Base-by-base conservation (phyloP, 37 sponge, comb jelly and placozoan genomes). In the Aplysina aerophoba region DNA sequence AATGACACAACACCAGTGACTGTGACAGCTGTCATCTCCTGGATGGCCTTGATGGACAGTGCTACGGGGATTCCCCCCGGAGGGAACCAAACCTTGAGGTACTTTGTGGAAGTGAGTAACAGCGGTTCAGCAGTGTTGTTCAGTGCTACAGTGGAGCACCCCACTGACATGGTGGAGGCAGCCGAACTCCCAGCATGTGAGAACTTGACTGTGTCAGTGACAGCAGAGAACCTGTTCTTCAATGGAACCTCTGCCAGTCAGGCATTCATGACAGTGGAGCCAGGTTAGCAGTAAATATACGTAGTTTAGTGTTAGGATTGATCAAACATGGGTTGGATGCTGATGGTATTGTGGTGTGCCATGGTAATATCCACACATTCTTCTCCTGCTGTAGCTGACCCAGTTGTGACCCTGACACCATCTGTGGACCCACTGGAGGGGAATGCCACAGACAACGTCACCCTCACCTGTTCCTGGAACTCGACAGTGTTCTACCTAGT, bases 331-430 rank as follows among this genome's bases (percentile, higher is more conserved):
- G n/a, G n/a, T n/a, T n/a, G n/a, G n/a, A n/a, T n/a, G n/a, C n/a
- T n/a, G n/a, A n/a, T n/a, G n/a, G n/a, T n/a, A n/a, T n/a, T n/a
- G n/a, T n/a, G n/a, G n/a, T n/a, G n/a, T n/a, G n/a, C n/a, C n/a
- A 57, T 20, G 15, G 59, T 20, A 57, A 57, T 17, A 20, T 15
- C 27, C 22, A 16, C 66, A 65, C 30, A 30, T 65, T 30, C 66
- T 16, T 30, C 66, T 65, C 66, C 22, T 25, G 30, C 66, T 65
- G 66, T 65, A 30, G 66, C 27, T 30, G 12, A 8, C 22, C 27
- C 66, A n/a, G n/a, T 30, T 30, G 66, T 65, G 66, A 65, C 27
- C 66, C 22, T 65, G 66, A 20, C 66, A 65, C 22, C 66, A n/a
- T n/a, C n/a, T n/a, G n/a, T n/a, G n/a, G n/a, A n/a, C n/a, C n/a